Evolutionary conservation across 2,797 vertebrate species (phyloP).

Genomic region (Acanthis flammea): DNA sequence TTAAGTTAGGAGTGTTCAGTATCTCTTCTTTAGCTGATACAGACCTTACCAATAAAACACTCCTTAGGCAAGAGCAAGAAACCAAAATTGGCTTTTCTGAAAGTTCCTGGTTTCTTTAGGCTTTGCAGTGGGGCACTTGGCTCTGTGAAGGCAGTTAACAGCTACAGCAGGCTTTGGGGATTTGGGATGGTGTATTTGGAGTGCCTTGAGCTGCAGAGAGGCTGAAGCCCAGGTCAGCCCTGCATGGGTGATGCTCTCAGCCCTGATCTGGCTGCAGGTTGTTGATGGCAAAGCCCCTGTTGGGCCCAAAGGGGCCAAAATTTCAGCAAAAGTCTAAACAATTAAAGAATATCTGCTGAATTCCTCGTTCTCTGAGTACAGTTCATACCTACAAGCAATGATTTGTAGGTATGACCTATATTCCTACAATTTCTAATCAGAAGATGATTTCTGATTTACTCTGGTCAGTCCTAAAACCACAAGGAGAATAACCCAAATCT

Average conservation of each 20-base stretch:
- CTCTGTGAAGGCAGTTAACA: accelerated
- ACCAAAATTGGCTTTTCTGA: neutral
- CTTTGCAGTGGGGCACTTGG: neutral
- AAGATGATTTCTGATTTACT: neutral
- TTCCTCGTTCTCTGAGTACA: accelerated
- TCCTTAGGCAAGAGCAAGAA: neutral
- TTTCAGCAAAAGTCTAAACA: neutral
- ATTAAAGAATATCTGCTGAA: neutral
- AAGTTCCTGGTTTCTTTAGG: neutral
- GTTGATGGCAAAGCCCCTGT: accelerated
- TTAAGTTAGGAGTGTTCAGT: neutral
- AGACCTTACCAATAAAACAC: neutral
- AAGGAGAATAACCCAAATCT: neutral
- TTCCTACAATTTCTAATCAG: neutral
- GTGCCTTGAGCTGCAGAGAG: neutral
- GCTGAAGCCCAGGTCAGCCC: neutral
- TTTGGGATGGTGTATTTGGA: neutral
- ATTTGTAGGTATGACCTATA: neutral
- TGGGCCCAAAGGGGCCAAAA: neutral
- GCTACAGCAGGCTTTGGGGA: neutral
- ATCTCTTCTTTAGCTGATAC: neutral
- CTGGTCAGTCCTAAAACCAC: neutral
- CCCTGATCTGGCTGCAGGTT: neutral
- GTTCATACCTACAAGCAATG: neutral
- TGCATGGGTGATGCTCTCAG: neutral